A percentile compares a stretch with the other conserved stretches of the same genome.
Evolutionary conservation across 2,797 vertebrate species (phyloP).

Genomic region (Sebastes taczanowskii): DNA sequence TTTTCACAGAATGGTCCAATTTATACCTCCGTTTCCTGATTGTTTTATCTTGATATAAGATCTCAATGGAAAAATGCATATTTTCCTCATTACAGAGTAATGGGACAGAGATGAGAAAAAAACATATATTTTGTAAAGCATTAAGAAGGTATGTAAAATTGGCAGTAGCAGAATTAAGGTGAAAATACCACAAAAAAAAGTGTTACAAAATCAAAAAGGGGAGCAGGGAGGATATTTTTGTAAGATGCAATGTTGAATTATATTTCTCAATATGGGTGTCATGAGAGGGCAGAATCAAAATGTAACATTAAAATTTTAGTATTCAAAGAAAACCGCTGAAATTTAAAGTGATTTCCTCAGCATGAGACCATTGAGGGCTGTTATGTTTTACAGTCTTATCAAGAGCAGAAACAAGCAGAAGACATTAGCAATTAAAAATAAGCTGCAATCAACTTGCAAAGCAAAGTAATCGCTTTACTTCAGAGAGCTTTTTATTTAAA

Average conservation of each 20-base stretch:
- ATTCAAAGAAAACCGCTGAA: not conserved
- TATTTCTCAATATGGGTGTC: not conserved
- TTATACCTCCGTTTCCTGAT: too few species aligned
- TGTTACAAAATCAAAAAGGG: too few species aligned
- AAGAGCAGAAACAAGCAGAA: not conserved
- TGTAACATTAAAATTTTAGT: not conserved
- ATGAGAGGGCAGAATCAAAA: not conserved
- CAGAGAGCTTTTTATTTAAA: slow-evolving; percentile 58
- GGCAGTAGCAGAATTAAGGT: not conserved
- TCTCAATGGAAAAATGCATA: too few species aligned
- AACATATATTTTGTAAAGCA: not conserved
- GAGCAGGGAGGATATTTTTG: too few species aligned
- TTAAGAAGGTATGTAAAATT: not conserved
- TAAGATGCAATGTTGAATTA: too few species aligned
- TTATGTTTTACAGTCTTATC: not conserved
- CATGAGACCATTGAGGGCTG: not conserved
- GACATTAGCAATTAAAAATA: not conserved
- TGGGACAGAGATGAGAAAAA: not conserved
- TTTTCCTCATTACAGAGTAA: not conserved
- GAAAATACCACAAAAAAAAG: not conserved
- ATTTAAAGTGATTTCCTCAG: not conserved
- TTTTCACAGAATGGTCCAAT: too few species aligned
- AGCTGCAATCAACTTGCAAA: not conserved
- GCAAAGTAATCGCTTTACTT: not conserved
- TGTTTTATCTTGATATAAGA: too few species aligned